Base-by-base conservation (phyloP, 1,140 invertebrate species). In the Eumeta japonica region DNA sequence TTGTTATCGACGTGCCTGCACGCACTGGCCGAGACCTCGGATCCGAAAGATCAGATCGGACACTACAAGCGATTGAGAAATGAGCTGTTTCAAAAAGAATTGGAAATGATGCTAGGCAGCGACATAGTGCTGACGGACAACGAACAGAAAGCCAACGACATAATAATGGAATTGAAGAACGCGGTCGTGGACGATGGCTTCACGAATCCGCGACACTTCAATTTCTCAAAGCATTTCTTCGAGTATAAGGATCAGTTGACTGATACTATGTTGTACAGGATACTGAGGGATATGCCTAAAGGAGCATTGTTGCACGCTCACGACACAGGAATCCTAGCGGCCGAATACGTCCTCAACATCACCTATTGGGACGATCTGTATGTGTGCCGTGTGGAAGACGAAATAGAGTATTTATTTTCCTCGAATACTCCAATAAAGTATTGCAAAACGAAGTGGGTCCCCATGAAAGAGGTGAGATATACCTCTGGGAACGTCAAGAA, bases 261-360 rank as follows among this genome's bases (percentile, higher is more conserved):
- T 15, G 51, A 78, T 3, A 87, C 86, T 0, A 45, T 76, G 15
- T 77, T 91, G 0, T 91, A 83, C 42, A 58, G 82, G 31, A 73
- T 90, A 2, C 80, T 92, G 7, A 60, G 80, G 40, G 62, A 74
- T 19, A 81, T 88, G 77, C 85, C 86, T 3, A 86, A 86, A 76
- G 89, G 88, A 9, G 82, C 81, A 0, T 76, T 83, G 0, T 72
- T 92, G 0, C 89, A 91, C 51, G 67, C 78, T 1, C 89, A 91
- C 42, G 83, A 88, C 41, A 79, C 81, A 0, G 81, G 81, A 0
- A 61, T 86, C 1, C 78, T 81, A 0, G 80, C 81, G 2, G 63
- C 77, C 0, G 80, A 86, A 35, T 91, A 82, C 62, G 50, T 91
- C 2, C 74, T 87, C 17, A 81, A 84, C 28, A 62, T 86, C 7